Conservation (phyloP, 2,888 invertebrate genomes). For the Molanna angustata region DNA sequence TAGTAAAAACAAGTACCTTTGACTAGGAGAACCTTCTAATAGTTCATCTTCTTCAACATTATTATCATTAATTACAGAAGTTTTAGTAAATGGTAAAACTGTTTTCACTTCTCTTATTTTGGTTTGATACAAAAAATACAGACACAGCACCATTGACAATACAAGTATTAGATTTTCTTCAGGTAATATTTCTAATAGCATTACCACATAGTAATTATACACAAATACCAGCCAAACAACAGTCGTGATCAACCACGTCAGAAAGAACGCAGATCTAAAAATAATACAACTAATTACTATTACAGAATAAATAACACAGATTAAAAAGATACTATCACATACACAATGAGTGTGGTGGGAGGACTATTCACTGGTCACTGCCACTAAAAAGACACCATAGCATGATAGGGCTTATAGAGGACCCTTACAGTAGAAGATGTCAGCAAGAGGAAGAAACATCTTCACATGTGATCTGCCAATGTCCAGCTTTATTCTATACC, state of each 20-base stretch:
- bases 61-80: constrained; percentile 12
- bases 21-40: background rate
- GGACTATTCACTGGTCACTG: too few species aligned
- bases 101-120: constrained; percentile 24
- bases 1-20: background rate
- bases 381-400: too few species aligned
- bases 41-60: constrained; percentile 11
- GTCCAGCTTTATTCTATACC: too few species aligned
- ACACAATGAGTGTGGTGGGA: background rate
- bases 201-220: constrained; percentile 69
- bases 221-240: constrained; percentile 62
- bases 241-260: constrained; percentile 71
- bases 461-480: too few species aligned
- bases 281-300: background rate
- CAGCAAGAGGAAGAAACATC: too few species aligned
- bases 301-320: background rate
- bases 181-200: constrained; percentile 60
- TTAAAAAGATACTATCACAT: background rate
- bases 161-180: constrained; percentile 25
- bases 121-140: constrained; percentile 27
- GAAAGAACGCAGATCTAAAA: constrained; percentile 67
- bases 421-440: too few species aligned
- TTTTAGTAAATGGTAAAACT: constrained; percentile 11
- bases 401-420: too few species aligned
- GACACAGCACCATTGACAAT: constrained; percentile 16